Evolutionary conservation across 2,113 vertebrate species (phyloP), one percentile per base, ranked within the genome.

Genomic region (Petrocephalus zakoni): DNA sequence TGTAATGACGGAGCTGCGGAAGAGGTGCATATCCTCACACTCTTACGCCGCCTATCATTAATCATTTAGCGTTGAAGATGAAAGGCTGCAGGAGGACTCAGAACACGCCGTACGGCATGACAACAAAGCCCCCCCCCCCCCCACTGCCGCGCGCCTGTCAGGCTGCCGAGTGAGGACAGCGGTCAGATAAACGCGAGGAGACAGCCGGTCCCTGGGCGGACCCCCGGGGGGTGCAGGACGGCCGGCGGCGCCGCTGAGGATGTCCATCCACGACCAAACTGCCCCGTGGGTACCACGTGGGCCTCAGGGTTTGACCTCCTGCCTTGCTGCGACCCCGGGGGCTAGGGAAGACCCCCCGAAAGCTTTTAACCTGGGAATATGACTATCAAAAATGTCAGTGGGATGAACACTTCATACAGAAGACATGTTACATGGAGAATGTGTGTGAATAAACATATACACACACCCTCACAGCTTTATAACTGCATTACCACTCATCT

Each of bases 361-460:
- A 78, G 72, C 72, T 42, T 78, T 78, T 37, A 78, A 78, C 34
- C 72, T 4, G 5, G 72, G 72, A 75, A 34, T 17, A 78, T 29
- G n/a, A 68, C 22, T 10, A 64, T 64, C n/a, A 64, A 19, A 29
- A 68, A 25, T 85, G 49, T 85, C 88, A 83, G 90, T 78, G 89
- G 88, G 91, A 93, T n/a, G 72, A 37, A 78, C 37, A 17, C 34
- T 78, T 78, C 6, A 6, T 34, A 37, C 29, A 75, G 11, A 92
- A 91, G 13, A 22, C 83, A 87, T 85, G 46, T 51, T 88, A 90
- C 64, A 78, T 34, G 55, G 29, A 86, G 17, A 42, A 4, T 15
- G 19, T 21, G 37, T 11, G 34, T 42, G 7, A 87, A 90, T 34
- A 90, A 55, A 89, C 47, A 19, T 0, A 17, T 86, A 90, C 90